Evolutionary conservation across 2,797 vertebrate species (phyloP), one percentile per base, ranked within the genome.

Genomic region (Aulostomus chinensis): DNA sequence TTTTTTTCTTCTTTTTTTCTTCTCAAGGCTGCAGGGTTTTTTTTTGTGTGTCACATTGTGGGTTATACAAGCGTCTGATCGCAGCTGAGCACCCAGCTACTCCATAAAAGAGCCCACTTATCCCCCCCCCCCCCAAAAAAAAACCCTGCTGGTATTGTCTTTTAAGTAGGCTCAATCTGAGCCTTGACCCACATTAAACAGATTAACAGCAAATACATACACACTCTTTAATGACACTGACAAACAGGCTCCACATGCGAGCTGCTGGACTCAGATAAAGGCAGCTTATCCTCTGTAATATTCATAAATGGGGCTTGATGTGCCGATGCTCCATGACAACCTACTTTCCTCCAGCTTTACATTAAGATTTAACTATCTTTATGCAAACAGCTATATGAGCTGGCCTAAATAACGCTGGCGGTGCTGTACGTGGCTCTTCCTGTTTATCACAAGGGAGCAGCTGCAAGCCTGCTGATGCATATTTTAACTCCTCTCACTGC

Each of bases 341-440:
- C 77, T 49, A 66, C 61, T 68, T 73, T 63, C 25, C 43, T 45
- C 41, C 36, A 53, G 37, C 49, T 43, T 43, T 13, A 36, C 46
- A 59, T 76, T 37, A 63, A 76, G 37, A 66, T 51, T 72, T 54
- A 61, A 68, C 51, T 4, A 35, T 51, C 53, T 58, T 62, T 48
- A 71, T 49, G 58, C 53, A 74, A 50, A 51, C 68, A 45, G 58
- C 59, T 52, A 58, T 65, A 66, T 3, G 57, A 68, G 54, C 34
- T 70, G 75, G 57, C 73, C 77, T 84, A 42, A 43, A 84, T 74
- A 73, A 37, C 36, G 21, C 57, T 7, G 5, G 28, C 47, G 38
- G 61, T 3, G 37, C 18, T 43, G 17, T 25, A 36, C 20, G 55
- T 7, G 25, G 18, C 12, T 38, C 29, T 12, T 35, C 16, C 28